Base-by-base conservation (phyloP, 1,140 invertebrate species). In the Holcopasites calliopsidis region DNA sequence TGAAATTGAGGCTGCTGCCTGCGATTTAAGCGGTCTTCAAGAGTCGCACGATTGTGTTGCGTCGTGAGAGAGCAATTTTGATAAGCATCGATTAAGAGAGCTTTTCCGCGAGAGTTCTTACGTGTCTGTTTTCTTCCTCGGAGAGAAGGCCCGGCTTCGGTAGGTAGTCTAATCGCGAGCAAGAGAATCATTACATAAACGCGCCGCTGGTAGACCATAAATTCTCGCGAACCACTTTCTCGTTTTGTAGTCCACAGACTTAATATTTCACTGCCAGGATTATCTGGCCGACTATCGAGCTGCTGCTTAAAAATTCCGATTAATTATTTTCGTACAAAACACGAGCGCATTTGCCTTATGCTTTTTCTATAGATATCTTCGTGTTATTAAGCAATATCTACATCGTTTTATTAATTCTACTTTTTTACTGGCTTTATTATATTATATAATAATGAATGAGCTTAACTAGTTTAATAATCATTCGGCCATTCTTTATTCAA, bases 181-280 rank as follows among this genome's bases (percentile, higher is more conserved):
- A 42, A 8, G 21, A 21, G 6, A 16, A 52, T 52, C 33, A 23
- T 70, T 61, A 28, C 58, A 28, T 50, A 40, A 72, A 31, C 33
- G 33, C 18, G 21, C n/a, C 7, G 28, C 44, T 18, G 38, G 13
- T 28, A 21, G 35, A 62, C 21, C 58, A 16, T 50, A 60, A 44
- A 61, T 61, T 49, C 26, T 23, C 8, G 18, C 57, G 47, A 64
- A 11, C 21, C 23, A 52, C 58, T 64, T 64, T 61, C 58, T 62
- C 58, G 47, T 18, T 18, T 23, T 16, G 23, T 21, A 31, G 4
- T 18, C 33, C 6, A 33, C 42, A 52, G 52, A 50, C 38, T 62
- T 62, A 62, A 72, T 62, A 62, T 72, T 61, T 72, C 70, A 72
- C 38, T 72, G 58, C 49, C 70, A 52, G 23, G 47, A 33, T 47